Evolutionary conservation across 2,888 invertebrate genomes (phyloP).

Genomic region (Lydus trimaculatus): DNA sequence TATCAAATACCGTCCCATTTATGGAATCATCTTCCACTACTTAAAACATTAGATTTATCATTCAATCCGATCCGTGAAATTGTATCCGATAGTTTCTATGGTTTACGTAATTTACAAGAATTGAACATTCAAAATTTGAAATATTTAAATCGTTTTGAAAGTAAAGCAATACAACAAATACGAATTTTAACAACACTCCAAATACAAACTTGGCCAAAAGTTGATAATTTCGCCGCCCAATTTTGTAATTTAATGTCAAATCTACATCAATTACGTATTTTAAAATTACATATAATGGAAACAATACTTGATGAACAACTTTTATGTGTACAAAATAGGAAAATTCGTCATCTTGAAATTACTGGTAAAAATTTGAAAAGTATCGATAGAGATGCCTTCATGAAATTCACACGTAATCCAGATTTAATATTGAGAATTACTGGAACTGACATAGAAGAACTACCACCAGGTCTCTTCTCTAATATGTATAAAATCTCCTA

Average conservation of each 20-base stretch:
- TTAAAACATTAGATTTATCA: conserved; percentile 81
- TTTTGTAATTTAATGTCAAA: conserved; percentile 76
- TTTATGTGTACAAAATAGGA: conserved; percentile 78
- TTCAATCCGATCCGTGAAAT: conserved; percentile 82
- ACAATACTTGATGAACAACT: conserved; percentile 77
- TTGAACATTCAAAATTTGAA: conserved; percentile 78
- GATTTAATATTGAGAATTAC: conserved; percentile 80
- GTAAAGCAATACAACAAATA: conserved; percentile 76
- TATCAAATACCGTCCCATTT: conserved; percentile 76
- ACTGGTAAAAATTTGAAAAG: conserved; percentile 76
- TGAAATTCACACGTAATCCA: conserved; percentile 75
- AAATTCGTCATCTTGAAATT: conserved; percentile 81
- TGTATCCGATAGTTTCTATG: conserved; percentile 74
- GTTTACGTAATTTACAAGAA: conserved; percentile 74
- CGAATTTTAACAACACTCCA: conserved; percentile 74
- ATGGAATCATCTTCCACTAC: conserved; percentile 74
- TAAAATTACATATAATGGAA: conserved; percentile 80
- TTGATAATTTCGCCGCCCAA: conserved; percentile 68
- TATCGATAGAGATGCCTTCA: conserved; percentile 80
- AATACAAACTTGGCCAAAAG: conserved; percentile 78
- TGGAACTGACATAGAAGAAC: conserved; percentile 78
- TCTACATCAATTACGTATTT: conserved; percentile 75
- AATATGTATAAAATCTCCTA: conserved; percentile 80
- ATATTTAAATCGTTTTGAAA: conserved; percentile 76
- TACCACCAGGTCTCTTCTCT: conserved; percentile 82